Base-by-base conservation (phyloP, 2,888 invertebrate genomes). In the Lamellibrachia satsuma region DNA sequence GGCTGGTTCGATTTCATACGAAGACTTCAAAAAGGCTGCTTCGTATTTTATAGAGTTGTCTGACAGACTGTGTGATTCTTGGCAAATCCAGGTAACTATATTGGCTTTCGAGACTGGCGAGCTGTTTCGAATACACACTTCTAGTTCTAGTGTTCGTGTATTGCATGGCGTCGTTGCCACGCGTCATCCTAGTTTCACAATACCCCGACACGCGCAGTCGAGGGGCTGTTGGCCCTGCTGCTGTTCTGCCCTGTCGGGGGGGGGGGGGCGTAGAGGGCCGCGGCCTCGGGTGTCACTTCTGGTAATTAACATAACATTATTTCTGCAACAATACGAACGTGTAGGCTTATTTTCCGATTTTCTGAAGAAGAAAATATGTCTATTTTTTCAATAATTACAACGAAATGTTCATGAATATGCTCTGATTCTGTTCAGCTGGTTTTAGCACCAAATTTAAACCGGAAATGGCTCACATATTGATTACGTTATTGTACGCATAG, bases 21-120 rank as follows among this genome's bases (percentile, higher is more conserved):
- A 96, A 91, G 96, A 97, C 94, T 97, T 97, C 95, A 93, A 96
- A 51, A 94, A 95, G 91, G 95, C 96, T 93, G 96, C 96, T 8
- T 95, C 95, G 94, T 95, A 95, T 92, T 95, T 97, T 52, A 94
- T 96, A 51, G 93, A 94, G 92, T 92, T 96, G 92, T 97, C 97
- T 90, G 92, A 92, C 92, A 91, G 92, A 55, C 92, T 93, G 91
- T 92, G 94, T 92, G 95, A 95, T 93, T 92, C 57, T 11, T 95
- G 95, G 95, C 93, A 94, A 92, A 51, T 94, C 51, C 93, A 93
- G 91, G 93, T 90, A 39, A 91, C 52, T 90, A 91, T 91, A 92
- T 93, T 93, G 92, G 93, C 93, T 93, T 75, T 75, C 75, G 3
- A 75, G 22, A 75, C 75, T 15, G 75, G n/a, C 22, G 75, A 75